Base-by-base conservation (phyloP, 30 jellyfish, hydroid and myxozoan genomes). In the Morbakka virulenta region DNA sequence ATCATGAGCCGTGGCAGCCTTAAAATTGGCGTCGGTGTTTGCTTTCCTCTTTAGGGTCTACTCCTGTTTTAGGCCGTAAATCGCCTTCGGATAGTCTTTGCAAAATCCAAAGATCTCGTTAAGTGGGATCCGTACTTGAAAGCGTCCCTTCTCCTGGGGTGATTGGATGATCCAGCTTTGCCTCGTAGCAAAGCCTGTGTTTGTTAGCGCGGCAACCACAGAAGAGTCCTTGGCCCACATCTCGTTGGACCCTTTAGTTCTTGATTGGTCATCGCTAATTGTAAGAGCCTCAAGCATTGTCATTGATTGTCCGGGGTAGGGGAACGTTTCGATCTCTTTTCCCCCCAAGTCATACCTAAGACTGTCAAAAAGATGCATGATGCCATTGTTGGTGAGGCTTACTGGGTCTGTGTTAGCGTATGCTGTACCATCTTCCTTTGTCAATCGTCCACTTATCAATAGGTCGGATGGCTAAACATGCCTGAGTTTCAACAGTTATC, bases 31-130 rank as follows among this genome's bases (percentile, higher is more conserved):
- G 31, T 64, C 76, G 12, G 22, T n/a, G 67, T 64, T 57, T 20
- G 67, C 3, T 17, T 64, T 64, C 31, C 76, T 64, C 3, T 26
- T 57, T n/a, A 64, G 48, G n/a, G 76, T 64, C 1, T 26, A 32
- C 1, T 28, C 21, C n/a, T 64, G 76, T 13, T 64, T 64, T 20
- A 64, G 31, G 28, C 76, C 76, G 64, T 64, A 64, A 28, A 64
- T 2, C 2, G 31, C 48, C 31, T 64, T 64, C 9, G 25, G 6
- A 57, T 64, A 64, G 31, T 64, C 48, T 20, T 64, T 57, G 31
- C 50, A 23, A n/a, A 64, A 64, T 64, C 76, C 76, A 64, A 64
- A 64, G n/a, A 64, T 64, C 27, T 64, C 26, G 3, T 17, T 64
- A 20, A 64, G 31, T 1, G 67, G 76, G 1, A 64, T 28, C 4